A percentile compares a stretch with the other conserved stretches of the same genome.
Evolutionary conservation across 2,113 vertebrate genomes (phyloP).

Genomic region (Isichthys henryi): DNA sequence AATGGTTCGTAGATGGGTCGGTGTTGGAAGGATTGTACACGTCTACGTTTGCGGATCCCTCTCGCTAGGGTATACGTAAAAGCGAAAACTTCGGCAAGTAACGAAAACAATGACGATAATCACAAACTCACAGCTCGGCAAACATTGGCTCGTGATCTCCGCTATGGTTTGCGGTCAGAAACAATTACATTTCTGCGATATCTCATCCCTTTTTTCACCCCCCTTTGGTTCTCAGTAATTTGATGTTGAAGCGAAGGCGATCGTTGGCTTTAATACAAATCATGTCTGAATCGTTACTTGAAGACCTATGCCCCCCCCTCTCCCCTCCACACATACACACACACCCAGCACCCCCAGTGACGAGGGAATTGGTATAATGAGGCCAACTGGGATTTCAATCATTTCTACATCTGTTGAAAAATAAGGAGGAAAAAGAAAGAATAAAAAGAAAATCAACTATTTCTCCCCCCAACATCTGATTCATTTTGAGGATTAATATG

Average conservation of each 20-base stretch:
- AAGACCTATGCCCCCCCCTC: conserved; percentile 61
- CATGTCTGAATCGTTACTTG: conserved; percentile 76
- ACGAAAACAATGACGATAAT: neutral
- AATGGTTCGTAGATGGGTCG: neutral
- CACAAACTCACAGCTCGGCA: conserved; percentile 23
- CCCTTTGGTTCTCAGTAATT: conserved; percentile 52
- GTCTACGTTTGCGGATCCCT: neutral
- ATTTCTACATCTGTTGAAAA: conserved; percentile 71
- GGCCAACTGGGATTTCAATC: conserved; percentile 70
- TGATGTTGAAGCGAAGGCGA: conserved; percentile 59
- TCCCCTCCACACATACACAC: too few relatives aligned
- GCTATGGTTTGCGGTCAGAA: conserved; percentile 39
- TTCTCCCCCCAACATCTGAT: conserved; percentile 41
- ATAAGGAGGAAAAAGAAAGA: conserved; percentile 44
- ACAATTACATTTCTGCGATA: conserved; percentile 50
- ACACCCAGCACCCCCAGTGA: conserved; percentile 38
- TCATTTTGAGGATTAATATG: conserved; percentile 63
- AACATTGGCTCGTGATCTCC: conserved; percentile 26
- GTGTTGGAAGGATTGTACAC: neutral
- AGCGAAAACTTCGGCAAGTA: neutral
- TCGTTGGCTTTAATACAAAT: conserved; percentile 77
- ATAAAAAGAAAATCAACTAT: conserved; percentile 45
- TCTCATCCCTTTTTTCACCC: conserved; percentile 44
- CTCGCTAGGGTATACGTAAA: neutral
- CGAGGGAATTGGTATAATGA: conserved; percentile 62